Evolutionary conservation across 1,140 invertebrate species (phyloP).

Genomic region (Brachionus paranguensis): DNA sequence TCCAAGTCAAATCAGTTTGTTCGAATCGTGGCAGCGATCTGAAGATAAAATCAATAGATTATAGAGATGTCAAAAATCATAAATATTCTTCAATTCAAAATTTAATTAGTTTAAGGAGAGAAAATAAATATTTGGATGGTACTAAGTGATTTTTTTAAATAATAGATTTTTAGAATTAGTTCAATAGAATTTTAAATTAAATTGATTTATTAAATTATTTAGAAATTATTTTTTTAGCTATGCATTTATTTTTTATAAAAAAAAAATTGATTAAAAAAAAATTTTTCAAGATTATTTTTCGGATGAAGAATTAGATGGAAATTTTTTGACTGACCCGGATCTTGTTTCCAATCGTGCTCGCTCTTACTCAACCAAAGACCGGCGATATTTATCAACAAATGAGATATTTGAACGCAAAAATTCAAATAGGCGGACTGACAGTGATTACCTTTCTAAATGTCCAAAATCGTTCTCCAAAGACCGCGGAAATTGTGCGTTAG

Average conservation of each 20-base stretch:
- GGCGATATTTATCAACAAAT: conserved; percentile 11
- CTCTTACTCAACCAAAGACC: not conserved
- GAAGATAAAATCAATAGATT: not conserved
- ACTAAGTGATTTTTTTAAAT: not conserved
- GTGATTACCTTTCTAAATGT: not conserved
- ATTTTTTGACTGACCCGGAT: not conserved
- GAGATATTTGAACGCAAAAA: not conserved
- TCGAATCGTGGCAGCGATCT: not conserved
- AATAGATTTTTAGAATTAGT: not conserved
- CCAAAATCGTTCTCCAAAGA: not conserved
- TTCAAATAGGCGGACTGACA: not conserved
- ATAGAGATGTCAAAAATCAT: not conserved
- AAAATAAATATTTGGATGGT: not conserved
- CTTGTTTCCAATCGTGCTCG: not conserved
- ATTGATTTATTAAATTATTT: not conserved
- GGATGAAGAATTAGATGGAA: not conserved
- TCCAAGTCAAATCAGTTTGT: not conserved
- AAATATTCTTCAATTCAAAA: not conserved
- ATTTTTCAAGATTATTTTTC: conserved; percentile 12
- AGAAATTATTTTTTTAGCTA: not conserved
- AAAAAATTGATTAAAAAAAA: not conserved
- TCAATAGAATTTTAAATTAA: not conserved
- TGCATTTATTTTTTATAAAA: not conserved
- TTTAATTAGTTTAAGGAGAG: not conserved
- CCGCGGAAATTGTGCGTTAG: not conserved